phyloP scores from a whole-genome alignment of 1,140 invertebrate species.

The Proctacanthus coquilletti region DNA sequence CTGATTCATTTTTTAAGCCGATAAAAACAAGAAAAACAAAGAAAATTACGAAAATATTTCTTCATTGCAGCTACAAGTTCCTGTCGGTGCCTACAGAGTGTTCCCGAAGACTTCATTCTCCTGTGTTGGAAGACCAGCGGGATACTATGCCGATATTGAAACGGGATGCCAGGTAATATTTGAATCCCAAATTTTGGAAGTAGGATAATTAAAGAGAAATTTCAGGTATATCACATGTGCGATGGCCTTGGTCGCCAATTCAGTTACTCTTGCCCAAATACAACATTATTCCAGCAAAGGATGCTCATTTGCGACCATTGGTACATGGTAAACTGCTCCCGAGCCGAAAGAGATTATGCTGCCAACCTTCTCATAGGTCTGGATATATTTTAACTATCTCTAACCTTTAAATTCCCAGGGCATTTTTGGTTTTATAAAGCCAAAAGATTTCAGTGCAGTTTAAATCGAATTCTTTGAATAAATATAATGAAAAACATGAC shows the following conservation, averaged over 20 bases:
- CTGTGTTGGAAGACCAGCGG: conserved; percentile 43
- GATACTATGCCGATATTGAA: conserved; percentile 60
- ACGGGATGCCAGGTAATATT: conserved; percentile 45
- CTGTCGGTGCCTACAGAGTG: conserved; percentile 10
- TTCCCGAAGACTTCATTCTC: conserved; percentile 36
- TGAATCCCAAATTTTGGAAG: too few species aligned
- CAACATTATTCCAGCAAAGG: conserved; percentile 60
- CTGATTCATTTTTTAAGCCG: too few species aligned
- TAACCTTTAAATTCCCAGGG: too few species aligned
- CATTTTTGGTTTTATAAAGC: too few species aligned
- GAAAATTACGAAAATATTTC: too few species aligned
- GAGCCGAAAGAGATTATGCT: conserved; percentile 45
- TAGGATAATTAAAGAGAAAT: too few species aligned
- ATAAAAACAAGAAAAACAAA: too few species aligned
- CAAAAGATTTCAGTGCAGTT: too few species aligned
- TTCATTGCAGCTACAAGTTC: conserved; percentile 16
- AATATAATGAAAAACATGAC: background rate
- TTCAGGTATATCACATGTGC: conserved; percentile 61
- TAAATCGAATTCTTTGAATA: background rate
- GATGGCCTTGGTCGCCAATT: conserved; percentile 54
- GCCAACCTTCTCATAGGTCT: conserved; percentile 53
- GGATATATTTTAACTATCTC: too few species aligned
- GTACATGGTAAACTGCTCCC: conserved; percentile 67
- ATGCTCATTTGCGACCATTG: conserved; percentile 67
- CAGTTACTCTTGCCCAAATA: conserved; percentile 59